phyloP scores from a whole-genome alignment of 2,888 invertebrate genomes.

The Pachliopta kotzebuea region DNA sequence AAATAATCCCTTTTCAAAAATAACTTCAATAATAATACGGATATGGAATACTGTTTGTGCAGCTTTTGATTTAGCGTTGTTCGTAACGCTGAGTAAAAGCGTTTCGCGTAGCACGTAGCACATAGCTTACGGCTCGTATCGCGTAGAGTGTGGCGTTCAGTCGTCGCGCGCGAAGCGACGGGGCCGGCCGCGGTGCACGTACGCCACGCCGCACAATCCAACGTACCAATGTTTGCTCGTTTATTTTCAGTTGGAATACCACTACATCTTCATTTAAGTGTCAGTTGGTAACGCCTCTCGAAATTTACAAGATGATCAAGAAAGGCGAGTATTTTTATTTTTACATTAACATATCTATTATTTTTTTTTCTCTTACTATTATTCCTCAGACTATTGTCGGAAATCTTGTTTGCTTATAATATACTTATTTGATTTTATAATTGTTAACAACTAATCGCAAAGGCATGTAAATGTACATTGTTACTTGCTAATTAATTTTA shows the following conservation, averaged over 20 bases:
- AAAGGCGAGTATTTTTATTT: constrained; percentile 32
- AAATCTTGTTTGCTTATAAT: too few relatives aligned
- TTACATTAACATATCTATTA: too few relatives aligned
- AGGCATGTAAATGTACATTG: too few relatives aligned
- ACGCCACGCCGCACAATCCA: constrained; percentile 34
- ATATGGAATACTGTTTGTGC: not conserved
- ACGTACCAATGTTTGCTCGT: constrained; percentile 22
- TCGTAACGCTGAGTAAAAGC: constrained; percentile 14
- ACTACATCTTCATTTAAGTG: constrained; percentile 41
- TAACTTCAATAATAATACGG: too few relatives aligned
- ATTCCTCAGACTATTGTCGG: too few relatives aligned
- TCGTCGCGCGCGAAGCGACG: constrained; percentile 62
- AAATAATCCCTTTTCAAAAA: too few relatives aligned
- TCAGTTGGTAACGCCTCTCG: constrained; percentile 37
- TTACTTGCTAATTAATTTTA: too few relatives aligned
- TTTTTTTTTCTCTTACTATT: too few relatives aligned
- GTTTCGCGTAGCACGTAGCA: constrained; percentile 43
- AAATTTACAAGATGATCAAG: constrained; percentile 25
- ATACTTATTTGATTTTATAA: too few relatives aligned
- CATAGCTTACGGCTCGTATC: constrained; percentile 46
- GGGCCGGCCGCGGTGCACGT: constrained; percentile 59
- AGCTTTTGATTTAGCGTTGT: not conserved
- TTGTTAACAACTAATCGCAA: too few relatives aligned
- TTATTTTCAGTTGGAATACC: constrained; percentile 29
- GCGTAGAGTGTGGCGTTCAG: constrained; percentile 48